Evolutionary conservation across 2,113 vertebrate species (phyloP).

Genomic region (Rutilus rutilus): DNA sequence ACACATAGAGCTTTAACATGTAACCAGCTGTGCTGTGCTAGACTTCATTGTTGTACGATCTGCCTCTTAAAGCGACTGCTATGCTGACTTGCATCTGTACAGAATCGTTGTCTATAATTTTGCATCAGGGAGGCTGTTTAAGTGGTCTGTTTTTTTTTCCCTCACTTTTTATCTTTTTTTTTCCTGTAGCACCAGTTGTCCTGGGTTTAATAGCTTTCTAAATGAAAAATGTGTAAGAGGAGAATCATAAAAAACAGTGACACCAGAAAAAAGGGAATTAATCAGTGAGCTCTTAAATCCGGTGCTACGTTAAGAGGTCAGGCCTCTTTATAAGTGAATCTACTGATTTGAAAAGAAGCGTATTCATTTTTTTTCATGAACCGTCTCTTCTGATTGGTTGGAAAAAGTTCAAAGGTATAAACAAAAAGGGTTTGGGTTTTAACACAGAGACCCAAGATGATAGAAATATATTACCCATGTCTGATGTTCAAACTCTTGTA

Average conservation of each 20-base stretch:
- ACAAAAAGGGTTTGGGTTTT: background rate
- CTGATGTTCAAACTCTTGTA: constrained; percentile 5
- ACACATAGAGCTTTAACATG: background rate
- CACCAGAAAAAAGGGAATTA: constrained; percentile 17
- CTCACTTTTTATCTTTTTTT: background rate
- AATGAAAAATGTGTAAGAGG: background rate
- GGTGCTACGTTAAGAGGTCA: background rate
- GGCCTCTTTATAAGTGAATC: background rate
- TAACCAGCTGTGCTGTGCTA: constrained; percentile 9
- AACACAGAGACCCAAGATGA: background rate
- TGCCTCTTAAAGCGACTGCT: constrained; percentile 10
- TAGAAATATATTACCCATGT: background rate
- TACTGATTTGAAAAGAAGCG: background rate
- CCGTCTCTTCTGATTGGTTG: background rate
- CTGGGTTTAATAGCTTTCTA: constrained; percentile 8
- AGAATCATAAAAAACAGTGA: background rate
- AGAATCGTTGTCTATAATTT: constrained; percentile 23
- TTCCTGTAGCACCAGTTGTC: background rate
- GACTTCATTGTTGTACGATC: constrained; percentile 27
- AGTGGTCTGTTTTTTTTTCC: background rate
- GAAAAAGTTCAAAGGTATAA: background rate
- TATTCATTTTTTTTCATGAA: background rate
- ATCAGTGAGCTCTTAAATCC: constrained; percentile 27
- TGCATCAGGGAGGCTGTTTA: background rate
- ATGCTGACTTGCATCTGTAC: constrained; percentile 23